Conservation (phyloP, 2,113 vertebrate genomes). For the Notiomystis cincta region DNA sequence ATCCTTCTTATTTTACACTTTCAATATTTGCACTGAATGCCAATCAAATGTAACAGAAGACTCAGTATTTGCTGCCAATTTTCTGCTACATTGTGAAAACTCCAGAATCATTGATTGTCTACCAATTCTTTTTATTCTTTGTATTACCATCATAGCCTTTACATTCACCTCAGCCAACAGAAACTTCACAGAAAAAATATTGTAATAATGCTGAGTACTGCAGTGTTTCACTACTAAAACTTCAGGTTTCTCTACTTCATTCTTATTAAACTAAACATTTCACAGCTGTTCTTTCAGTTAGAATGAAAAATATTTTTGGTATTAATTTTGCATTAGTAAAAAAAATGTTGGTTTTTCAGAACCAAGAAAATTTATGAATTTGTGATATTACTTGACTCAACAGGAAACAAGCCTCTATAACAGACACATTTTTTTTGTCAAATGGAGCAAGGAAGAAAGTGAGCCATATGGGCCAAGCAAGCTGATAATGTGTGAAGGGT, state of each 20-base stretch:
- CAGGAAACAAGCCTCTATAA: not conserved
- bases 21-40: not conserved
- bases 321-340: not conserved
- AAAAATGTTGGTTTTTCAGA: not conserved
- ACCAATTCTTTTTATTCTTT: not conserved
- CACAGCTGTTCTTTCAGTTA: not conserved
- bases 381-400: not conserved
- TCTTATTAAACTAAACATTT: not conserved
- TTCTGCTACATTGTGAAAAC: not conserved
- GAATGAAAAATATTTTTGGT: not conserved
- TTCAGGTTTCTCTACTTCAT: not conserved
- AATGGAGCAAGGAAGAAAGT: not conserved
- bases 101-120: not conserved
- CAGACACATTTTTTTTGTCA: not conserved
- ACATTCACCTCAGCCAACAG: not conserved
- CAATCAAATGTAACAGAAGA: not conserved
- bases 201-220: not conserved
- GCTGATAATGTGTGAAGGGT: not conserved
- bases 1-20: not conserved
- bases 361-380: not conserved
- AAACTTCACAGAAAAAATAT: not conserved
- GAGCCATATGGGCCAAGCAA: not conserved
- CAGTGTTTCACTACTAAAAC: not conserved
- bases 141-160: not conserved
- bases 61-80: not conserved